Percentiles rank a stretch among this genome's conserved stretches.
These are phyloP conservation scores for Simalia tracyae DNA, from an alignment of 2,797 vertebrate species.

Conservation along the genomic window DNA sequence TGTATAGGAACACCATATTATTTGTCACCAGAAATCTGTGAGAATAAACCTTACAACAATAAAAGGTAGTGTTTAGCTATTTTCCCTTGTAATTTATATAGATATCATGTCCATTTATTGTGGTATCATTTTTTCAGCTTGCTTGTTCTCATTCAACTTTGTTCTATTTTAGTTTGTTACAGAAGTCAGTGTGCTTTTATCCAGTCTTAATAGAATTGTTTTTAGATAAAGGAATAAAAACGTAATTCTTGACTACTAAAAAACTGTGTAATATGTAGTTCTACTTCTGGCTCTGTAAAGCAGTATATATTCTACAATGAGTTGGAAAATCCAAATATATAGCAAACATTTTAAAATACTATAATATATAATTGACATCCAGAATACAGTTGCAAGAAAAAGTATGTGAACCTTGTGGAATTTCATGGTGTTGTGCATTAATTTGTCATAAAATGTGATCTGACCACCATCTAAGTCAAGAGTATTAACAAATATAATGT, in stretches of 20 bases:
- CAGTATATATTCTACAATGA: background rate
- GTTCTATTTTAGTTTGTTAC: background rate
- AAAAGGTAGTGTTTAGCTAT: conserved; percentile 84
- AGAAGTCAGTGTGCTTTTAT: background rate
- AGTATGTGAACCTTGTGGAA: no score
- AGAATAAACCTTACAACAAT: conserved; percentile 99
- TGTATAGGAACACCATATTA: conserved; percentile 98
- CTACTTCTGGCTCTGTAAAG: background rate
- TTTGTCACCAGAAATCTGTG: conserved; percentile 96
- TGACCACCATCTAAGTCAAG: no score
- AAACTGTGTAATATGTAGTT: background rate
- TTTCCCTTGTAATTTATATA: background rate
- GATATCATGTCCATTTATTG: background rate
- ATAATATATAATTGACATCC: background rate
- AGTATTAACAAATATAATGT: no score
- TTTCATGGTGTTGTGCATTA: no score
- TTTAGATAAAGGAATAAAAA: background rate
- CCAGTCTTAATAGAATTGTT: background rate
- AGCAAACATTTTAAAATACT: background rate
- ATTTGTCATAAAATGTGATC: no score
- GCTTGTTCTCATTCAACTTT: background rate
- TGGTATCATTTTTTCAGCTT: background rate
- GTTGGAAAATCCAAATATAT: background rate
- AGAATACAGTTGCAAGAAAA: background rate
- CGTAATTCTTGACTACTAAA: background rate